Base-by-base conservation (phyloP, 2,888 invertebrate genomes). In the Eupithecia pulchellata region DNA sequence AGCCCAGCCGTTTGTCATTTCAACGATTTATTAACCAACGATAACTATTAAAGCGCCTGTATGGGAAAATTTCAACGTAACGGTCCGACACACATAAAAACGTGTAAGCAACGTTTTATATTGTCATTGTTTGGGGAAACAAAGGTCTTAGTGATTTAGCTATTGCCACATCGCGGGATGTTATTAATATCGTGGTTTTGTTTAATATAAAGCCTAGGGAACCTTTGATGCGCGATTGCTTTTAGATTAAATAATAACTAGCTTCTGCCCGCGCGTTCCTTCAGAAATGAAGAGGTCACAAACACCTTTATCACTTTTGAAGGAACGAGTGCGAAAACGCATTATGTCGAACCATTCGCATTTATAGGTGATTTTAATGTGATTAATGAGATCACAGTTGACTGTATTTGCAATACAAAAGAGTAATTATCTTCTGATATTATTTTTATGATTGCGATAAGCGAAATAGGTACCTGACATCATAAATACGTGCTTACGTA, bases 11-110 rank as follows among this genome's bases (percentile, higher is more conserved):
- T 77, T 77, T 80, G 80, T 82, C 81, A 78, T 80, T 78, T 80
- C 78, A 78, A 80, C 79, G 77, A 82, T 82, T 81, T 83, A 82
- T 81, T n/a, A n/a, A n/a, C n/a, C n/a, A n/a, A n/a, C n/a, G n/a
- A n/a, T n/a, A n/a, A n/a, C n/a, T n/a, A n/a, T n/a, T 81, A 81
- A 77, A 76, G 74, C 64, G 74, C 71, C 69, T 75, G 74, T 79
- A 76, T 80, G 78, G 76, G 82, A 82, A 84, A 80, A 77, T 71
- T 80, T 74, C 75, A 76, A 75, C 73, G 76, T 78, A 79, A 79
- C 80, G 79, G 76, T 79, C 76, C 70, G 75, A 72, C 66, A 70
- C 71, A 66, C 69, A 74, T 71, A 82, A 81, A 78, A 80, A 77
- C 80, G 77, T 79, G 77, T 74, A 77, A 71, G 73, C 69, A 64